phyloP scores from a whole-genome alignment of 2,888 invertebrate species.

The Thalpophila matura region DNA sequence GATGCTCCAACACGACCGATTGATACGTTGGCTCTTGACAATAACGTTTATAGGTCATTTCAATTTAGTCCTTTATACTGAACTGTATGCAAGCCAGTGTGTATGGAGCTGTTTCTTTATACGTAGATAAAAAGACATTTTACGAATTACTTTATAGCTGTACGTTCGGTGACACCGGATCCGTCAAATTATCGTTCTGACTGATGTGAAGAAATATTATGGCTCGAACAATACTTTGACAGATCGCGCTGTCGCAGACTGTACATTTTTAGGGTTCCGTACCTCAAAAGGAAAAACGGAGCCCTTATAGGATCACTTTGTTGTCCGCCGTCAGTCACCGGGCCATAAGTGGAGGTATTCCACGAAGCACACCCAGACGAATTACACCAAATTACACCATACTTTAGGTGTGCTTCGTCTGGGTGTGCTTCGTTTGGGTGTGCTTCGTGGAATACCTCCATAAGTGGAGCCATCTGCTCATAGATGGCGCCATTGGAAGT shows the following conservation, averaged over 20 bases:
- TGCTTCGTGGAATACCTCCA: no score
- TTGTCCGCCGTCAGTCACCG: no score
- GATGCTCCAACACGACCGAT: conserved; percentile 36
- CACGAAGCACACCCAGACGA: no score
- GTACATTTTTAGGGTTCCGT: no score
- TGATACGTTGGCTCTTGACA: conserved; percentile 58
- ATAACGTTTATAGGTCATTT: conserved; percentile 61
- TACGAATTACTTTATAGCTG: conserved; percentile 56
- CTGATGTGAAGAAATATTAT: conserved; percentile 1
- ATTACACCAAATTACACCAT: no score
- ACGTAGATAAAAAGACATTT: conserved; percentile 61
- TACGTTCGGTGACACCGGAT: conserved; percentile 26
- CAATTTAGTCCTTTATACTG: conserved; percentile 55
- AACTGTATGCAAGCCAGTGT: conserved; percentile 52
- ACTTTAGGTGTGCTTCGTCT: no score
- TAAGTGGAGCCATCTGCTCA: no score
- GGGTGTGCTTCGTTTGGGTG: no score
- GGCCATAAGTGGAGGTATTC: no score
- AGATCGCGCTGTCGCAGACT: conserved; percentile 30
- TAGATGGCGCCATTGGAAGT: no score
- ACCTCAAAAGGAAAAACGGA: no score
- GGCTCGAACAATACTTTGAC: conserved; percentile 14
- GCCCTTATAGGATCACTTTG: no score
- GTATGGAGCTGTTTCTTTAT: conserved; percentile 53
- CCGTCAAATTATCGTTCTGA: conserved; percentile 12